phyloP scores from a whole-genome alignment of 2,113 vertebrate species.

The Brachyhypopomus gauderio region DNA sequence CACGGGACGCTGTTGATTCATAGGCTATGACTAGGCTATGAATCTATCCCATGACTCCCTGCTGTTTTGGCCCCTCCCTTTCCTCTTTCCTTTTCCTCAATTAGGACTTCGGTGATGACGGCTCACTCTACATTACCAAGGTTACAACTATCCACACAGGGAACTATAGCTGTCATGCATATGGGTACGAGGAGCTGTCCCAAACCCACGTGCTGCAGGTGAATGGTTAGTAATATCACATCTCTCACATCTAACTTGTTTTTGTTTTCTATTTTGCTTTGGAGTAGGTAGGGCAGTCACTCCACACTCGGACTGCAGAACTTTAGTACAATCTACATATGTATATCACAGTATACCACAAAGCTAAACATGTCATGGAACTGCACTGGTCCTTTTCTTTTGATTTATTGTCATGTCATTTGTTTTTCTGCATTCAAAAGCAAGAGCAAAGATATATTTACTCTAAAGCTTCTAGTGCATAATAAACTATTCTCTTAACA shows the following conservation, averaged over 20 bases:
- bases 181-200: constrained; percentile 89
- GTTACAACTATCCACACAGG: constrained; percentile 98
- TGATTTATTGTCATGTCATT: no score
- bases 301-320: not conserved
- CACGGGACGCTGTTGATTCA: constrained; percentile 70
- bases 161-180: constrained; percentile 95
- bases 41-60: constrained; percentile 49
- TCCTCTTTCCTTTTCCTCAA: constrained; percentile 53
- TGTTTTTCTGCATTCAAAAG: no score
- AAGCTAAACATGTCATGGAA: no score
- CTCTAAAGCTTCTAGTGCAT: no score
- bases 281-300: not conserved
- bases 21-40: constrained; percentile 43
- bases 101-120: constrained; percentile 95
- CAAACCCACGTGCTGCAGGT: constrained; percentile 99
- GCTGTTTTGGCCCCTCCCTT: constrained; percentile 50
- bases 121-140: constrained; percentile 96
- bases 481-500: not conserved
- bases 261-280: not conserved
- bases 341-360: no score
- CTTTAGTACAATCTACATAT: not conserved
- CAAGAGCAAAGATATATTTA: no score
- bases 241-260: constrained; percentile 63
- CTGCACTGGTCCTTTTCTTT: no score
- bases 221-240: constrained; percentile 94